Evolutionary conservation across 2,113 vertebrate species (phyloP).

Genomic region (Nothocercus nigrocapillus): DNA sequence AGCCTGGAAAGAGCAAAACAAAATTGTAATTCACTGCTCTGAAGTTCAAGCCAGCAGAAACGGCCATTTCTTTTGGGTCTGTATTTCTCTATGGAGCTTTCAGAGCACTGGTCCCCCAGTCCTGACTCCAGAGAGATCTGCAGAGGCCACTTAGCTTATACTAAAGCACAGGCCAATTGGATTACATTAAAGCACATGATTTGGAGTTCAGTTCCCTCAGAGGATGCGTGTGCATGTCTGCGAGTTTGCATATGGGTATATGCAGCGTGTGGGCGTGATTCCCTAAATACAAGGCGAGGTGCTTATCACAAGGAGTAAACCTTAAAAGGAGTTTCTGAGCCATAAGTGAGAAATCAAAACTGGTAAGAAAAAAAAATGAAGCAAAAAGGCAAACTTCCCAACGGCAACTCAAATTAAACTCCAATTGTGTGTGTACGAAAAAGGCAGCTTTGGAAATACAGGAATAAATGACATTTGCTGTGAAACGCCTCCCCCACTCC

Average conservation of each 20-base stretch:
- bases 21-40: neutral
- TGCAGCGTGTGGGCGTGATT: conserved; percentile 28
- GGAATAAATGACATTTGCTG: conserved; percentile 41
- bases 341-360: conserved; percentile 61
- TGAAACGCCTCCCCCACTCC: neutral
- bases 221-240: neutral
- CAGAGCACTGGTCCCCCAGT: neutral
- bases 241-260: conserved; percentile 21
- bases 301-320: conserved; percentile 43
- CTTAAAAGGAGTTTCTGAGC: conserved; percentile 63
- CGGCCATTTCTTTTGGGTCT: neutral
- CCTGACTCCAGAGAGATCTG: neutral
- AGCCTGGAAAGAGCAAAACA: too few species aligned
- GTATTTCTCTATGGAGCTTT: neutral
- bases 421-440: neutral
- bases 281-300: conserved; percentile 44
- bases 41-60: neutral
- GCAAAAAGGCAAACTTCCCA: neutral
- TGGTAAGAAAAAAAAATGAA: neutral
- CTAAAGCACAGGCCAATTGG: neutral
- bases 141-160: neutral
- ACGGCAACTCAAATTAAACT: conserved; percentile 12
- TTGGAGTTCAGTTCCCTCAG: neutral
- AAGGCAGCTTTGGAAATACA: conserved; percentile 33
- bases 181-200: neutral